Evolutionary conservation across 2,113 vertebrate genomes (phyloP).

Genomic region (Madoqua kirkii): DNA sequence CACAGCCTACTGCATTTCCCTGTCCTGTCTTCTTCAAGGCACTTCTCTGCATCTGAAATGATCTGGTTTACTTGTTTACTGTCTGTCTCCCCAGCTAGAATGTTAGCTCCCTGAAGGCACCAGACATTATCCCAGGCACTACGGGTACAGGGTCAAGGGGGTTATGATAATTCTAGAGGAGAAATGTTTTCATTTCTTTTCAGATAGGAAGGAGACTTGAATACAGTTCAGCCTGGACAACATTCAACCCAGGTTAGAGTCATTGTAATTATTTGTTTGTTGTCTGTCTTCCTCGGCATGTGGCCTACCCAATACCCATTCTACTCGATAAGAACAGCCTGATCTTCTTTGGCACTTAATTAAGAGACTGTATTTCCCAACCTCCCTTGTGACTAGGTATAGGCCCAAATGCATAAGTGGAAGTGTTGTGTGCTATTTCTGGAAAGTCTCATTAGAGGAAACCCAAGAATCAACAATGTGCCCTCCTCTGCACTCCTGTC

Average conservation of each 20-base stretch:
- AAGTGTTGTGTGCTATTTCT: neutral
- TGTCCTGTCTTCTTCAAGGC: neutral
- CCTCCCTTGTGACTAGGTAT: neutral
- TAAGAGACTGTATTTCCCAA: neutral
- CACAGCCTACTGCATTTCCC: neutral
- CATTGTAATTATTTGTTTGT: neutral
- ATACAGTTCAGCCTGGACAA: neutral
- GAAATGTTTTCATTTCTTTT: neutral
- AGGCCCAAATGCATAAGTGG: no score
- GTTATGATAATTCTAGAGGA: neutral
- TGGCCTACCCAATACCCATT: neutral
- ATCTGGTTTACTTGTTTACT: neutral
- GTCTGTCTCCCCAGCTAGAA: neutral
- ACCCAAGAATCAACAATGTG: neutral
- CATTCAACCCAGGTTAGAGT: neutral
- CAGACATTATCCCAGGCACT: no score
- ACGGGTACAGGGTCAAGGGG: rapidly evolving
- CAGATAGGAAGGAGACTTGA: neutral
- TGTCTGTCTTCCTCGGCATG: neutral
- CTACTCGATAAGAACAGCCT: neutral
- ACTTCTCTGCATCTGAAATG: neutral
- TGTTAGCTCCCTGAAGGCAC: neutral
- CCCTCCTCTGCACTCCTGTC: neutral
- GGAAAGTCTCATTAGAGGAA: neutral
- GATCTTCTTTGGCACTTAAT: neutral